These are phyloP conservation scores for Stramonita haemastoma DNA, from an alignment of 2,888 invertebrate species.

Conservation along the genomic window DNA sequence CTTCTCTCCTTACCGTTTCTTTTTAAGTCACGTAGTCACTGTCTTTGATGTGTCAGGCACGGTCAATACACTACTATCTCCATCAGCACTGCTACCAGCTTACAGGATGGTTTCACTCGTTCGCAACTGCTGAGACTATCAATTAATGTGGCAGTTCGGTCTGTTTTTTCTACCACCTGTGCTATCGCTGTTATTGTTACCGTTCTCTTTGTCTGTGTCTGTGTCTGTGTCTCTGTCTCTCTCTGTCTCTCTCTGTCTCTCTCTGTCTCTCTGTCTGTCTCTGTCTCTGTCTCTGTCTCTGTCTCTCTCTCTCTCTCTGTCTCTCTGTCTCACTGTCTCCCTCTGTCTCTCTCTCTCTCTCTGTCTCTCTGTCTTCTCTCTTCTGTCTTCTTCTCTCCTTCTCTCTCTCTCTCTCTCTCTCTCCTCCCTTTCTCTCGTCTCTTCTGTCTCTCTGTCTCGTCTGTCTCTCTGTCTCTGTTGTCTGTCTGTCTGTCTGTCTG, in stretches of 20 bases:
- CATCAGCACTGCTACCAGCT: too few species aligned
- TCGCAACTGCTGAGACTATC: too few species aligned
- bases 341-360: background rate
- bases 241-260: background rate
- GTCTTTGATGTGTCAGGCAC: too few species aligned
- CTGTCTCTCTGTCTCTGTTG: background rate
- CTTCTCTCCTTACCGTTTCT: too few species aligned
- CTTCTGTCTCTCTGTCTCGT: background rate
- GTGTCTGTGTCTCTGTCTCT: background rate
- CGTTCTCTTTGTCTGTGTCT: background rate
- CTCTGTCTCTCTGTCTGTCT: background rate
- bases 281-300: conserved; percentile 18
- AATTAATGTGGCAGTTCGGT: too few species aligned
- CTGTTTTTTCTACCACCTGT: too few species aligned
- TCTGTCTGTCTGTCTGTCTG: too few species aligned
- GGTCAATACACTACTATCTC: too few species aligned
- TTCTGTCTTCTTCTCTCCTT: background rate
- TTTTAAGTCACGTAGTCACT: too few species aligned
- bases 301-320: conserved; percentile 20
- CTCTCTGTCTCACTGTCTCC: background rate
- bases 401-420: conserved; percentile 23
- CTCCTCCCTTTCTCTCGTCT: conserved; percentile 9
- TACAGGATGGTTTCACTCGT: too few species aligned
- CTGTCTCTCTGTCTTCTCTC: background rate
- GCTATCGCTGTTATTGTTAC: too few species aligned